Evolutionary conservation across 1,140 invertebrate species (phyloP), one percentile per base, ranked within the genome.

Genomic region (Neomicropteryx cornuta): DNA sequence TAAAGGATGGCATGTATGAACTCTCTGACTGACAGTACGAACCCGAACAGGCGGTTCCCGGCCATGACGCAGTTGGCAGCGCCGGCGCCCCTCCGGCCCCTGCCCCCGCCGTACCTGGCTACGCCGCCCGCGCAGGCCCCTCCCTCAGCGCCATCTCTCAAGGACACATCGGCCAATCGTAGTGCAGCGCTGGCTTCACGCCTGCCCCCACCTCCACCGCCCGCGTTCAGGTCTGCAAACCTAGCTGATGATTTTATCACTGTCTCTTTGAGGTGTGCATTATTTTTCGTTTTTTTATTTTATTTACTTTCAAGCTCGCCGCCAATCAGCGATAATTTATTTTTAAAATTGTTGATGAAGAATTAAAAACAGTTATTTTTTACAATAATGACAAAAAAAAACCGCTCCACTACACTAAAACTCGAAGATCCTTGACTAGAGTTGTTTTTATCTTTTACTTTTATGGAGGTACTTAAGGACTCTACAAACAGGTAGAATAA

Each of bases 221-320:
- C 86, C 45, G 83, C 84, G 62, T 88, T 88, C 71, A 85, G 85
- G 76, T 87, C 77, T 61, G 75, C 77, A n/a, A n/a, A n/a, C 60
- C 70, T 66, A 53, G 56, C 61, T 39, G 59, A 60, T 59, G 64
- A 66, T 65, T 67, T 63, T 62, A 53, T 75, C 53, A 72, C 70
- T 58, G 72, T 79, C 50, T 74, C 70, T 62, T 66, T 78, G 56
- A 73, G 70, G 70, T 75, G 67, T 66, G 60, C 53, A 61, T 60
- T 50, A 52, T 53, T 49, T 50, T 55, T 56, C 52, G 47, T 60
- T 53, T 48, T 47, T 53, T 58, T 57, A 52, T 39, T 46, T 42
- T 44, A 36, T 43, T 38, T 49, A 49, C 44, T 23, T 39, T 33
- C 33, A 43, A 31, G 27, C 39, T 24, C 33, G 16, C 10, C 5